phyloP scores from a whole-genome alignment of 2,797 vertebrate genomes.

The Florisuga fusca region DNA sequence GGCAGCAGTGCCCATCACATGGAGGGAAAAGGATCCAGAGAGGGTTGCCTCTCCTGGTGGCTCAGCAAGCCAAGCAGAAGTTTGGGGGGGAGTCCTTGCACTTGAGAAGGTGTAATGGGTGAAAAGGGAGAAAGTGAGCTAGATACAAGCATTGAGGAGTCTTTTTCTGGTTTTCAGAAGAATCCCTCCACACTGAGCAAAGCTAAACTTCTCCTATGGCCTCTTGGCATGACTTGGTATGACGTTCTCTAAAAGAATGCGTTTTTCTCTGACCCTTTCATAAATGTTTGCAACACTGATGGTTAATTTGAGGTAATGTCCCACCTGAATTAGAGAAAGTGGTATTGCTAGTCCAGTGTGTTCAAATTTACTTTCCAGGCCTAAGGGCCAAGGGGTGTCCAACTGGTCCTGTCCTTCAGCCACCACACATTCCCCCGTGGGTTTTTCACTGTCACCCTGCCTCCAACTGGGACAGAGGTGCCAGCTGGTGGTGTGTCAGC shows the following conservation, averaged over 20 bases:
- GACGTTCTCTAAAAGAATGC: neutral
- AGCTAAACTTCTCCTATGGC: neutral
- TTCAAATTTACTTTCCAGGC: neutral
- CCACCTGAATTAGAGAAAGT: neutral
- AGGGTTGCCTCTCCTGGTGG: neutral
- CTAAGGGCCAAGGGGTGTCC: fast-evolving
- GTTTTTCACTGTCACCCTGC: neutral
- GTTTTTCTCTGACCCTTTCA: neutral
- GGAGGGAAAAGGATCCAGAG: neutral
- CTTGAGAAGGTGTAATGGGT: neutral
- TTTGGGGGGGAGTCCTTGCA: neutral
- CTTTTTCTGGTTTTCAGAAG: neutral
- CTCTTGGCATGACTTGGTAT: neutral
- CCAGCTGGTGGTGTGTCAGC: neutral
- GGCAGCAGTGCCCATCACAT: neutral
- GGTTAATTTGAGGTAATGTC: neutral
- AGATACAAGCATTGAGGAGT: neutral
- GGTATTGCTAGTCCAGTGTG: neutral
- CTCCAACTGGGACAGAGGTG: neutral
- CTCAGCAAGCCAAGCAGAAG: neutral
- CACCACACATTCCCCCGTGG: fast-evolving
- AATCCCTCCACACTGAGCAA: neutral
- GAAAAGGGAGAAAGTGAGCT: neutral
- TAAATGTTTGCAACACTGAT: neutral
- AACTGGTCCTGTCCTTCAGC: neutral